phyloP scores from a whole-genome alignment of 1,140 invertebrate genomes.

The Brachionus plicatilis region DNA sequence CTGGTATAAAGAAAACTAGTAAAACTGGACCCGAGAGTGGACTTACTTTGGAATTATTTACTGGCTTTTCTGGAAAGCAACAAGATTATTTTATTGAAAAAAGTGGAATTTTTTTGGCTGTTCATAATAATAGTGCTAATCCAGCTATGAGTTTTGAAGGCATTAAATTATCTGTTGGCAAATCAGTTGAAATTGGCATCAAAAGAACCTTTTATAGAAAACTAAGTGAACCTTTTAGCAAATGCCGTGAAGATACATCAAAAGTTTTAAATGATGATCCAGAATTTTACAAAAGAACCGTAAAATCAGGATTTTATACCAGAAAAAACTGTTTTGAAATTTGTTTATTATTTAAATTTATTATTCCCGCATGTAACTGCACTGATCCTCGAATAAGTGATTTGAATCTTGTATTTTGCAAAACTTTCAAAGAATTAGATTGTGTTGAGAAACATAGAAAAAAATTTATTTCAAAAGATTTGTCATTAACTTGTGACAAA shows the following conservation, averaged over 20 bases:
- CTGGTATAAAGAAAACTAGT: background rate
- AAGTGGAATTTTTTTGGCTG: background rate
- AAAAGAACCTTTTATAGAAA: background rate
- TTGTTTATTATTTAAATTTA: background rate
- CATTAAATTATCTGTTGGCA: background rate
- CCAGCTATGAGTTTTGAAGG: background rate
- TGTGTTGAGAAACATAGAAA: background rate
- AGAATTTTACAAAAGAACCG: background rate
- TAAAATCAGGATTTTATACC: background rate
- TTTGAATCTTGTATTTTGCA: background rate
- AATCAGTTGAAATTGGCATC: background rate
- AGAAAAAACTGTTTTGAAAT: background rate
- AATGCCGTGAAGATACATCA: background rate
- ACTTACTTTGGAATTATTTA: background rate
- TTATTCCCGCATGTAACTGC: constrained; percentile 7
- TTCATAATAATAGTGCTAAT: background rate
- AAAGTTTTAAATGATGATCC: background rate
- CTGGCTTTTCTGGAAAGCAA: background rate
- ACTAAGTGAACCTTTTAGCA: background rate
- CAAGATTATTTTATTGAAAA: constrained; percentile 19
- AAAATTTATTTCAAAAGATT: background rate
- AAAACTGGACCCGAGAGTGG: constrained; percentile 4
- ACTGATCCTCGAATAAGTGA: background rate
- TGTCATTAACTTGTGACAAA: background rate
- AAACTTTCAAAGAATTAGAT: background rate